Evolutionary conservation across 2,888 invertebrate genomes (phyloP).

Genomic region (Stenichneumon culpator): DNA sequence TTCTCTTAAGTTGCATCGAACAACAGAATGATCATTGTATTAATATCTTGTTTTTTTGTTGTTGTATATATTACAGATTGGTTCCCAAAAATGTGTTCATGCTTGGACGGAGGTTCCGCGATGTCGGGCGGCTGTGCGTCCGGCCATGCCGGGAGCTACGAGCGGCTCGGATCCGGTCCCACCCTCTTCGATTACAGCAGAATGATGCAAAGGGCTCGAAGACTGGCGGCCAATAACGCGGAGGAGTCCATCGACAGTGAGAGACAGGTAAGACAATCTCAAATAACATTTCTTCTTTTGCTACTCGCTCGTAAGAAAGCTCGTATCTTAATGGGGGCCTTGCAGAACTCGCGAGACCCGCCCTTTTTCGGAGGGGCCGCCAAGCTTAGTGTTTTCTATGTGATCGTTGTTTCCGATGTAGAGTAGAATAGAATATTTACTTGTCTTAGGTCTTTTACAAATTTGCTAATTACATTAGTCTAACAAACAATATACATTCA

Average conservation of each 20-base stretch:
- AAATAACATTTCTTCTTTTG: neutral
- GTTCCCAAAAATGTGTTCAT: conserved; percentile 79
- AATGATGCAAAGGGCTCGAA: conserved; percentile 57
- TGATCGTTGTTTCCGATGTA: too few relatives aligned
- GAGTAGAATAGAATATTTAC: too few relatives aligned
- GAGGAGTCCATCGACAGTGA: conserved; percentile 67
- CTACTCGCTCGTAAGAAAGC: neutral
- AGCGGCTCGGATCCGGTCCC: conserved; percentile 71
- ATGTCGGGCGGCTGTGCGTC: conserved; percentile 65
- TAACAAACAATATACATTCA: too few relatives aligned
- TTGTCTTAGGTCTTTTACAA: too few relatives aligned
- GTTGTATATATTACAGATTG: conserved; percentile 74
- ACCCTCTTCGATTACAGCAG: conserved; percentile 71
- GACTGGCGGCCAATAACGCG: conserved; percentile 8
- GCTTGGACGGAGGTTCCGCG: conserved; percentile 71
- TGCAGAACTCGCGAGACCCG: neutral
- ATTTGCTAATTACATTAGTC: too few relatives aligned
- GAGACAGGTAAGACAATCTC: conserved; percentile 63
- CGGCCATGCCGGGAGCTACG: conserved; percentile 71
- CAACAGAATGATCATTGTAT: neutral
- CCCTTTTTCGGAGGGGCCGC: too few relatives aligned
- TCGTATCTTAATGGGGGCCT: neutral
- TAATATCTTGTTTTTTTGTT: conserved; percentile 11
- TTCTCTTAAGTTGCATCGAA: neutral
- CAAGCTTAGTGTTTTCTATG: neutral